Percentiles rank a stretch among this genome's conserved stretches.
Conservation (phyloP, 2,888 invertebrate species). For the Drosophila anceps region DNA sequence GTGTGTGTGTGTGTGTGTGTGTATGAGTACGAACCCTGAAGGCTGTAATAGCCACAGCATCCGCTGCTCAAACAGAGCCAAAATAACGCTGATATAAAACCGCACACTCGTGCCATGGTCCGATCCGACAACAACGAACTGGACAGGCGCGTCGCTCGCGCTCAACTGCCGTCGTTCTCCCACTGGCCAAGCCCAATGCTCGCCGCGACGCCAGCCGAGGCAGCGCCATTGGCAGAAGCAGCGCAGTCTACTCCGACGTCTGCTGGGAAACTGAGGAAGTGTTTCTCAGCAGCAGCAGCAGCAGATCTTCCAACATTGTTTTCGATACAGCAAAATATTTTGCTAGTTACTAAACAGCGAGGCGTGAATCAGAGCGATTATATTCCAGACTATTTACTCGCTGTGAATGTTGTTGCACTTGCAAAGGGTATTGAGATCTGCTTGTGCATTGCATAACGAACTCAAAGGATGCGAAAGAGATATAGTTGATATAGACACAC, state of each 20-base stretch:
- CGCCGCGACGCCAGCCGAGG: conserved; percentile 5
- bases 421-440: background rate
- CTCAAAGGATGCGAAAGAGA: background rate
- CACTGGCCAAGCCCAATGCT: conserved; percentile 5
- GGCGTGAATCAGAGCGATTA: background rate
- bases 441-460: background rate
- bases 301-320: conserved; percentile 3
- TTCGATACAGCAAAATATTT: background rate
- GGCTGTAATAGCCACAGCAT: conserved; percentile 43
- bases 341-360: background rate
- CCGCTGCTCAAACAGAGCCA: conserved; percentile 26
- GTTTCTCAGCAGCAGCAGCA: background rate
- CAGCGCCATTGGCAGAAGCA: conserved; percentile 1
- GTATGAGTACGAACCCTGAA: conserved; percentile 54
- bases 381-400: background rate
- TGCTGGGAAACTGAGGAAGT: conserved; percentile 12
- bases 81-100: conserved; percentile 21
- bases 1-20: no score
- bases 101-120: conserved; percentile 29
- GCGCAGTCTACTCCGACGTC: background rate
- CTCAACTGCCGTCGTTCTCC: conserved; percentile 42
- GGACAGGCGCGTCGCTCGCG: conserved; percentile 42
- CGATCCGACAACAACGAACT: conserved; percentile 40
- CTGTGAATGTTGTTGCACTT: background rate
- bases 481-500: background rate